Evolutionary conservation across 2,797 vertebrate genomes (phyloP).

Genomic region (Champsocephalus gunnari): DNA sequence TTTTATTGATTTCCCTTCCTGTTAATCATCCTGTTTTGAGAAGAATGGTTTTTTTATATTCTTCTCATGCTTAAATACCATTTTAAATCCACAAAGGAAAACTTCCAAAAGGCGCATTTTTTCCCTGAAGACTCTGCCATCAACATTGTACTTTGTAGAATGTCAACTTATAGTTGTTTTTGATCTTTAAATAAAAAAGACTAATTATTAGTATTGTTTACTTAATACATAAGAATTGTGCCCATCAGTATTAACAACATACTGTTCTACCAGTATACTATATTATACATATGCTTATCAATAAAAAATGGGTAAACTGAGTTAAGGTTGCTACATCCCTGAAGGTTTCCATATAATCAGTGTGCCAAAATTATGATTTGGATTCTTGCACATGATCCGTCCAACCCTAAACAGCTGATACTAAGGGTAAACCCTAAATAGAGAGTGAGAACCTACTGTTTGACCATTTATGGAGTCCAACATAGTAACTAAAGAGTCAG

Average conservation of each 20-base stretch:
- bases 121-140: no score
- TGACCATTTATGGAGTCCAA: conserved; percentile 56
- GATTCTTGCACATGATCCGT: conserved; percentile 11
- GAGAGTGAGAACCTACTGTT: conserved; percentile 6
- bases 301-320: not conserved
- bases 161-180: not conserved
- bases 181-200: not conserved
- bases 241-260: not conserved
- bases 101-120: no score
- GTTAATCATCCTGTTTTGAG: conserved; percentile 5
- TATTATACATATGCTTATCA: no score
- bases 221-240: not conserved
- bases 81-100: no score
- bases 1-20: no score
- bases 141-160: not conserved
- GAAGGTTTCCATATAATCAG: not conserved
- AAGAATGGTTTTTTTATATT: not conserved
- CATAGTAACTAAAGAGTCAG: conserved; percentile 14
- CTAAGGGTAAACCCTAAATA: conserved; percentile 17
- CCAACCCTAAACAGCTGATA: conserved; percentile 4
- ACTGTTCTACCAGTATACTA: not conserved
- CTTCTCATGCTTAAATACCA: no score
- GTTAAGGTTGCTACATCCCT: not conserved
- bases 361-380: conserved; percentile 12
- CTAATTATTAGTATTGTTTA: not conserved